Conservation (phyloP, 2,113 vertebrate genomes). For the Cervus canadensis region DNA sequence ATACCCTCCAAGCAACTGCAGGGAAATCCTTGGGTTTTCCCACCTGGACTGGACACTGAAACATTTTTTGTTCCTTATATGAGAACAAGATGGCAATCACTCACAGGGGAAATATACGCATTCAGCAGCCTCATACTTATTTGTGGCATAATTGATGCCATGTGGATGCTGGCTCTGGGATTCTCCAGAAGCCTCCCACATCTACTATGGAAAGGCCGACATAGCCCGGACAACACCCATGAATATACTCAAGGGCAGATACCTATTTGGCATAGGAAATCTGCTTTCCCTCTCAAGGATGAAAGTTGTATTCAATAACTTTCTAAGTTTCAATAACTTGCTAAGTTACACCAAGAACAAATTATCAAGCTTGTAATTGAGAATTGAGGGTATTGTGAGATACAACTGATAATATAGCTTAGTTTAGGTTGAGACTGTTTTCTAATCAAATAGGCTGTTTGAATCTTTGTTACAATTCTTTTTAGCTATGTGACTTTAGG, state of each 20-base stretch:
- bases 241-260: background rate
- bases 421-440: background rate
- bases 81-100: background rate
- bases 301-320: background rate
- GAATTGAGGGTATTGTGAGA: background rate
- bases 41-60: background rate
- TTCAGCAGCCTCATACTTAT: background rate
- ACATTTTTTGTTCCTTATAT: background rate
- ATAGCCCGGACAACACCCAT: fast-evolving
- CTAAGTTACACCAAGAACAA: background rate
- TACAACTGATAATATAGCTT: background rate
- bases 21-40: background rate
- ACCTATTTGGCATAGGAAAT: background rate
- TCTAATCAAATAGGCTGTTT: background rate
- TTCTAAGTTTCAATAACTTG: background rate
- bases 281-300: background rate
- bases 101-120: background rate
- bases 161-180: background rate
- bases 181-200: background rate
- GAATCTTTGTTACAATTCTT: background rate
- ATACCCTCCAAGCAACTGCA: background rate
- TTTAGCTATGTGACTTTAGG: background rate
- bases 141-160: background rate
- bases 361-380: background rate
- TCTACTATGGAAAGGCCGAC: background rate